Percentiles rank a stretch among this genome's conserved stretches.
These are phyloP conservation scores for Diplogasteroides magnus DNA, from an alignment of 1,140 invertebrate genomes.

Conservation along the genomic window DNA sequence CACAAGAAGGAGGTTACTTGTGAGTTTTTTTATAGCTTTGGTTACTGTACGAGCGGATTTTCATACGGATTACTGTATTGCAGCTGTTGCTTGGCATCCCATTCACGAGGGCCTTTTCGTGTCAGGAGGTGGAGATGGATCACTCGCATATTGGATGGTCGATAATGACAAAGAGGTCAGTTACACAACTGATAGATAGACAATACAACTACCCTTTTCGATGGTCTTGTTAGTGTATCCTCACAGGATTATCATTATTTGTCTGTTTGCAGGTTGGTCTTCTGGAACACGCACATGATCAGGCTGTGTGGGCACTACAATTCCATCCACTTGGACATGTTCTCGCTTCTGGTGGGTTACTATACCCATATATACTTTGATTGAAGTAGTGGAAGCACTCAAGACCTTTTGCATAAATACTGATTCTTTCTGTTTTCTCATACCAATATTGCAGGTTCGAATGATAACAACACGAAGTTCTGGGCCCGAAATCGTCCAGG, in stretches of 20 bases:
- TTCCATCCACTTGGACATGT: slow-evolving; percentile 99
- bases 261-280: slow-evolving; percentile 86
- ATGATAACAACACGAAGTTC: slow-evolving; percentile 70
- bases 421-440: too few species aligned
- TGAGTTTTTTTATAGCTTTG: slow-evolving; percentile 39
- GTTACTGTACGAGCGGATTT: slow-evolving; percentile 1
- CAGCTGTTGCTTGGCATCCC: slow-evolving; percentile 64
- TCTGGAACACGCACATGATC: slow-evolving; percentile 96
- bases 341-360: slow-evolving; percentile 63
- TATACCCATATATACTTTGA: not conserved
- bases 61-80: slow-evolving; percentile 17
- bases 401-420: too few species aligned
- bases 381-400: not conserved
- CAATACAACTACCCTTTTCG: not conserved
- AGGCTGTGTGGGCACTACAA: slow-evolving; percentile 94
- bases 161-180: slow-evolving; percentile 65
- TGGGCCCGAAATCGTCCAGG: slow-evolving; percentile 98
- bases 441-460: slow-evolving; percentile 64
- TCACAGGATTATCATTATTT: slow-evolving; percentile 6
- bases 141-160: slow-evolving; percentile 96
- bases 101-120: slow-evolving; percentile 90
- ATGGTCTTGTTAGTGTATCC: slow-evolving; percentile 28
- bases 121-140: slow-evolving; percentile 92
- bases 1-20: slow-evolving; percentile 97
- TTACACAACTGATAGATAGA: slow-evolving; percentile 14